These are phyloP conservation scores for Corythornis madagascariensis DNA, from an alignment of 2,113 vertebrate genomes.

Conservation along the genomic window DNA sequence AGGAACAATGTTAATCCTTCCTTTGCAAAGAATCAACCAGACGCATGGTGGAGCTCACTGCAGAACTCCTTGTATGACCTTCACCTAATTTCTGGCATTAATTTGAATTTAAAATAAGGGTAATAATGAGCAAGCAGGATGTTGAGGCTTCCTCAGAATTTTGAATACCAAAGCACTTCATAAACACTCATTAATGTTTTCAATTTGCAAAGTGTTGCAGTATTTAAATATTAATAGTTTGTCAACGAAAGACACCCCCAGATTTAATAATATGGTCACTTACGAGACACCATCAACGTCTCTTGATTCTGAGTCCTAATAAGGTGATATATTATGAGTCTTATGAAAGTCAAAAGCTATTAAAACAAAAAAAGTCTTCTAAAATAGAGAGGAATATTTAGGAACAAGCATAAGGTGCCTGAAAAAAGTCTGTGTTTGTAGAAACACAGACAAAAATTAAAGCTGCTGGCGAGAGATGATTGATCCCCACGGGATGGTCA, in stretches of 20 bases:
- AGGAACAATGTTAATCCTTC: neutral
- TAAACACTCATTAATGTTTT: conserved; percentile 41
- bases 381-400: neutral
- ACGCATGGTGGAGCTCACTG: fast-evolving
- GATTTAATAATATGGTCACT: conserved; percentile 4
- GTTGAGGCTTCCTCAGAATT: conserved; percentile 46
- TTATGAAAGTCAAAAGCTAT: neutral
- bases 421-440: neutral
- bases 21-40: neutral
- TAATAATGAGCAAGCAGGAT: conserved; percentile 58
- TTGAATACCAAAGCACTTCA: conserved; percentile 41
- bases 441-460: neutral
- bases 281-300: neutral
- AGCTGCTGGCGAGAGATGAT: neutral
- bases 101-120: conserved; percentile 57
- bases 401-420: fast-evolving
- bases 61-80: conserved; percentile 58
- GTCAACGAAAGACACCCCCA: neutral
- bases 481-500: neutral
- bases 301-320: neutral
- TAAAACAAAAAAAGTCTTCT: neutral
- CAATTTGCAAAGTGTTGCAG: conserved; percentile 53
- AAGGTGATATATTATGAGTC: neutral
- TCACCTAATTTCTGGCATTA: conserved; percentile 45
- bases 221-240: conserved; percentile 62